These are phyloP conservation scores for Sycobia sp. DNA, from an alignment of 1,140 invertebrate species.

Conservation along the genomic window DNA sequence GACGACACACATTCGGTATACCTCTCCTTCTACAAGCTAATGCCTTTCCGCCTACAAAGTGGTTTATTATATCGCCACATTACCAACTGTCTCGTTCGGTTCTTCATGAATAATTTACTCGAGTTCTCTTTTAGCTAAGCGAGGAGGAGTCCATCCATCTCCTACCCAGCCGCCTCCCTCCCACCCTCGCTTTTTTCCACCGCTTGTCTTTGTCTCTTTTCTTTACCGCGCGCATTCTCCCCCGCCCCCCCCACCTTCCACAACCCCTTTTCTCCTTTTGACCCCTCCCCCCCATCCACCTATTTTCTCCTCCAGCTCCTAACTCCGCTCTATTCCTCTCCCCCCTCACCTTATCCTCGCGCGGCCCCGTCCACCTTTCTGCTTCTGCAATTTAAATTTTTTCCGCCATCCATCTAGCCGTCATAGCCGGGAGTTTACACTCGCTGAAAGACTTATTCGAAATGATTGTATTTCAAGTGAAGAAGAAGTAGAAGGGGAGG, in stretches of 20 bases:
- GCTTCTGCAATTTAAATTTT: slow-evolving; percentile 15
- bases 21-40: neutral
- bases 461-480: slow-evolving; percentile 1
- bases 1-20: neutral
- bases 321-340: too few relatives aligned
- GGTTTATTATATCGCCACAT: slow-evolving; percentile 30
- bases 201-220: slow-evolving; percentile 1
- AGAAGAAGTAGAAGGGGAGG: too few relatives aligned
- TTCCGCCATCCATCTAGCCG: neutral
- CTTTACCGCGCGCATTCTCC: neutral
- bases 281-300: neutral
- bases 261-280: neutral
- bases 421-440: slow-evolving; percentile 2
- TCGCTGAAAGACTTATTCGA: neutral
- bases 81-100: slow-evolving; percentile 28
- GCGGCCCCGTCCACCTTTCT: neutral
- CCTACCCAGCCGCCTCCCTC: neutral
- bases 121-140: slow-evolving; percentile 1
- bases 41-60: slow-evolving; percentile 27
- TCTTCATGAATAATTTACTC: slow-evolving; percentile 32
- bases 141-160: neutral
- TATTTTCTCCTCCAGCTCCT: too few relatives aligned
- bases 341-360: too few relatives aligned
- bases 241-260: neutral
- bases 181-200: neutral